These are phyloP conservation scores for Mormoops blainvillei DNA, from an alignment of 2,113 vertebrate species.

Conservation along the genomic window DNA sequence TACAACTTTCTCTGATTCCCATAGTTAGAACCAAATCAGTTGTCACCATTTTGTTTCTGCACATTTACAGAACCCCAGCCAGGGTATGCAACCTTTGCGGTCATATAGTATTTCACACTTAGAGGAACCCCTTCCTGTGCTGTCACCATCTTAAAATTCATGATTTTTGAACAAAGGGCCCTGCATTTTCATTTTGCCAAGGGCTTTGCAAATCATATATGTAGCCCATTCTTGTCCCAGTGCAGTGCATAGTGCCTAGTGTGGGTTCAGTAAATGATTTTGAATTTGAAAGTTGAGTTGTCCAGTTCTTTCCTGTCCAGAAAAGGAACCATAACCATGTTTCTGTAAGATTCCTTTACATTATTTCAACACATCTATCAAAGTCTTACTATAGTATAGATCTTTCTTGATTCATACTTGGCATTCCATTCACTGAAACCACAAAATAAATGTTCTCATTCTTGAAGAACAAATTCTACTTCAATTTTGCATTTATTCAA, in stretches of 20 bases:
- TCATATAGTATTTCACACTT: not conserved
- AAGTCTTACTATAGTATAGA: not conserved
- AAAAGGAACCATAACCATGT: not conserved
- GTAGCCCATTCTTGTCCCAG: not conserved
- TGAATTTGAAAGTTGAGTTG: not conserved
- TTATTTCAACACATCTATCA: not conserved
- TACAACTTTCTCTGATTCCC: not conserved
- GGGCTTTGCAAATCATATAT: not conserved
- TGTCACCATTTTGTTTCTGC: not conserved
- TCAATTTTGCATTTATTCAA: not conserved
- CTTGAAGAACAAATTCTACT: not conserved
- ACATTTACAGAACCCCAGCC: not conserved
- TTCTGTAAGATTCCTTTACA: not conserved
- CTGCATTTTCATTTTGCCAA: not conserved
- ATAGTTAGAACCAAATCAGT: not conserved
- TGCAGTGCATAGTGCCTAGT: not conserved
- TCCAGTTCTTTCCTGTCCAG: not conserved
- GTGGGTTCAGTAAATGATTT: not conserved
- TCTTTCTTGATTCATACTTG: constrained; percentile 15
- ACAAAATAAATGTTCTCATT: constrained; percentile 15
- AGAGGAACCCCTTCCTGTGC: not conserved
- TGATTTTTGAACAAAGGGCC: not conserved
- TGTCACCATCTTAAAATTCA: not conserved
- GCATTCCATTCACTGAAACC: constrained; percentile 5
- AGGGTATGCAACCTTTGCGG: not conserved